Percentiles rank a stretch among this genome's conserved stretches.
Conservation (phyloP, 1,140 invertebrate species). For the Chionoecetes opilio region DNA sequence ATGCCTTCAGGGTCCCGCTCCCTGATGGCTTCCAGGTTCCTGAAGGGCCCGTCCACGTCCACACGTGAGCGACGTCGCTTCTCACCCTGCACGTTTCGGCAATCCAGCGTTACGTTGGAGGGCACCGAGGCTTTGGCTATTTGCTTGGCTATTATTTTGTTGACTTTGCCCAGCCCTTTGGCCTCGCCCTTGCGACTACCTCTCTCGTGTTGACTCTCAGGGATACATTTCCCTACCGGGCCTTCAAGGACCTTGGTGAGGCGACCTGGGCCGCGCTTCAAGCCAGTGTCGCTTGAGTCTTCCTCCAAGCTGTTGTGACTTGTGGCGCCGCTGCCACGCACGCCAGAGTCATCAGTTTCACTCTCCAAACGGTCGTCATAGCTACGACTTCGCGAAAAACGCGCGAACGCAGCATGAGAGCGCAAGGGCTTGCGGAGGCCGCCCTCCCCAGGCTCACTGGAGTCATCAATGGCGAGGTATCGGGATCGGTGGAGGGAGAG, state of each 20-base stretch:
- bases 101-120: conserved; percentile 79
- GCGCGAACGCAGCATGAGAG: background rate
- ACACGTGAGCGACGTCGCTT: conserved; percentile 78
- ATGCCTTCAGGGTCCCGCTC: background rate
- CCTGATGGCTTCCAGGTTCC: conserved; percentile 70
- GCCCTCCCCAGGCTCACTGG: conserved; percentile 66
- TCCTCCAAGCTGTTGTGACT: conserved; percentile 80
- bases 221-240: conserved; percentile 51
- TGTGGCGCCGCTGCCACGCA: conserved; percentile 76
- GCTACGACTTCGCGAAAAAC: conserved; percentile 71
- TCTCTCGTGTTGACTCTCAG: conserved; percentile 31
- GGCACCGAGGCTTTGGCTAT: conserved; percentile 63
- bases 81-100: conserved; percentile 78
- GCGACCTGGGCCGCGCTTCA: conserved; percentile 69
- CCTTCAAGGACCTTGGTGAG: conserved; percentile 66
- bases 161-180: conserved; percentile 80
- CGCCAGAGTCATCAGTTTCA: conserved; percentile 80
- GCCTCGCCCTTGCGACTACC: conserved; percentile 54
- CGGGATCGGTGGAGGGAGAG: conserved; percentile 74
- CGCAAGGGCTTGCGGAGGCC: conserved; percentile 21
- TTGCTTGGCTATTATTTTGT: conserved; percentile 81
- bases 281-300: conserved; percentile 74
- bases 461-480: conserved; percentile 59
- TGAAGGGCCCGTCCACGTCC: conserved; percentile 76
- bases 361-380: conserved; percentile 80